phyloP scores from a whole-genome alignment of 2,113 vertebrate species.

The Channa argus region DNA sequence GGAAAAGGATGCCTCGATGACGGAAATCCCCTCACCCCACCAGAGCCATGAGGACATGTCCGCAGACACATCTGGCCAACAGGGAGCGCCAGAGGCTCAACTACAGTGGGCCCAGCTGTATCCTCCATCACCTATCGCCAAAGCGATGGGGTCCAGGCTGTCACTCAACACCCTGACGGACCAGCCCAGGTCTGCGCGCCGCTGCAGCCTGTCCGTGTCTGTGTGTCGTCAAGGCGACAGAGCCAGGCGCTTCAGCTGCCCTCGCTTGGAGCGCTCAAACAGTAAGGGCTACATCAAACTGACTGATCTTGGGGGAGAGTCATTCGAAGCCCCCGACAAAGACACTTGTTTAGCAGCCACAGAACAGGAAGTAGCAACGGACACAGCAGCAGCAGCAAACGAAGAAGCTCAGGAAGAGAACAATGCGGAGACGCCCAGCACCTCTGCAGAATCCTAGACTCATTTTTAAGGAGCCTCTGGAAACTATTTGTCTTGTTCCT shows the following conservation, averaged over 20 bases:
- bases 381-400: slow-evolving; percentile 19
- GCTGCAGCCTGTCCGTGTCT: slow-evolving; percentile 75
- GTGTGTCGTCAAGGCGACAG: slow-evolving; percentile 70
- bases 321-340: slow-evolving; percentile 86
- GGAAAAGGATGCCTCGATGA: slow-evolving; percentile 45
- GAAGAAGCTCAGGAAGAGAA: slow-evolving; percentile 68
- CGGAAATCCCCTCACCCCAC: slow-evolving; percentile 38
- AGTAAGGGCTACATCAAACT: slow-evolving; percentile 95
- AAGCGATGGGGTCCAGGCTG: slow-evolving; percentile 77
- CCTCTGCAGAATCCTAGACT: slow-evolving; percentile 67
- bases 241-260: slow-evolving; percentile 87
- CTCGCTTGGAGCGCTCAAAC: slow-evolving; percentile 87
- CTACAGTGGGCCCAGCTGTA: slow-evolving; percentile 78
- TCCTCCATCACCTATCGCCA: slow-evolving; percentile 71
- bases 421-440: slow-evolving; percentile 35
- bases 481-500: slow-evolving; percentile 79
- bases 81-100: slow-evolving; percentile 65
- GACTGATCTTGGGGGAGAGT: slow-evolving; percentile 88
- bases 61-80: slow-evolving; percentile 83
- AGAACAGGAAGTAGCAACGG: slow-evolving; percentile 76
- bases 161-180: slow-evolving; percentile 82
- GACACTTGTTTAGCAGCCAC: slow-evolving; percentile 60
- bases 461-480: slow-evolving; percentile 31
- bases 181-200: slow-evolving; percentile 77
- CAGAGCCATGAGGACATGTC: slow-evolving; percentile 64